Conservation (phyloP, 2,888 invertebrate species). For the Drosophila diplacantha region DNA sequence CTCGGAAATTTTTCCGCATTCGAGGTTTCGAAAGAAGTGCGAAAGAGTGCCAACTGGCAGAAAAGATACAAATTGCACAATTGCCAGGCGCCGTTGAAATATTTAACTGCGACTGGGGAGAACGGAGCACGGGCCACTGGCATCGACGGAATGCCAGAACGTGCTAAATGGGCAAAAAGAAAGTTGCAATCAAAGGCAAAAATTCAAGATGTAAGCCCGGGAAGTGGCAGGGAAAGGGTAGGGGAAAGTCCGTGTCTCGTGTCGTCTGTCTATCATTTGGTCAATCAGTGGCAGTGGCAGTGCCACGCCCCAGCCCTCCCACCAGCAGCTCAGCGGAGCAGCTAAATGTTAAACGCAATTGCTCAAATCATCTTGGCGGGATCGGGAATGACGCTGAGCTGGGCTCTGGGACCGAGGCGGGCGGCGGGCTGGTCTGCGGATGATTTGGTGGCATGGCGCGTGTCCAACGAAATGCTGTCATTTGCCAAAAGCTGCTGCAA, state of each 20-base stretch:
- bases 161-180: slow-evolving; percentile 61
- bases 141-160: slow-evolving; percentile 51
- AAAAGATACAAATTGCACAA: slow-evolving; percentile 45
- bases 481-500: slow-evolving; percentile 50
- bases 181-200: slow-evolving; percentile 64
- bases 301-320: slow-evolving; percentile 29
- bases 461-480: slow-evolving; percentile 63
- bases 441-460: slow-evolving; percentile 68
- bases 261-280: slow-evolving; percentile 62
- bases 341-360: slow-evolving; percentile 61
- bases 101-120: slow-evolving; percentile 38
- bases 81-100: slow-evolving; percentile 44
- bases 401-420: slow-evolving; percentile 3
- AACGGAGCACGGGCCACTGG: not conserved
- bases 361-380: slow-evolving; percentile 36
- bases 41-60: slow-evolving; percentile 19
- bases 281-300: slow-evolving; percentile 57
- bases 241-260: slow-evolving; percentile 25
- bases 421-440: slow-evolving; percentile 43
- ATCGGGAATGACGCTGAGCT: slow-evolving; percentile 1
- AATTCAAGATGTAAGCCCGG: slow-evolving; percentile 49
- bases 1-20: slow-evolving; percentile 15
- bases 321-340: slow-evolving; percentile 37
- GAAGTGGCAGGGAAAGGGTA: not conserved
- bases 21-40: slow-evolving; percentile 1